Evolutionary conservation across 2,888 invertebrate genomes (phyloP).

Genomic region (Baronia brevicornis): DNA sequence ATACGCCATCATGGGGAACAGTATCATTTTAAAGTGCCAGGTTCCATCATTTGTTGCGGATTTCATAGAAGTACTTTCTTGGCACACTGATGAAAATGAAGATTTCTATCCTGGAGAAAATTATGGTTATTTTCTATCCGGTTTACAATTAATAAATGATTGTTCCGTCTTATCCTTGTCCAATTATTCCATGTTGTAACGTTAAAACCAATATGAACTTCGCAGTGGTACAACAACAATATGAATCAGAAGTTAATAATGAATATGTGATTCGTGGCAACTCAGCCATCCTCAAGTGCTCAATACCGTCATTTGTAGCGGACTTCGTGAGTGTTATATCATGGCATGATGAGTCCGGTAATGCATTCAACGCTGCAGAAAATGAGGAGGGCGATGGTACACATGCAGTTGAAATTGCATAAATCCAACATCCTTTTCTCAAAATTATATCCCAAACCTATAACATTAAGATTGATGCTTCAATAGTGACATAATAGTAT

Average conservation of each 20-base stretch:
- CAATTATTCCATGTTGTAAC: slow-evolving; percentile 4
- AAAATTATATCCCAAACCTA: slow-evolving; percentile 10
- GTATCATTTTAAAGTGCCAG: slow-evolving; percentile 87
- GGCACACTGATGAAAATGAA: slow-evolving; percentile 86
- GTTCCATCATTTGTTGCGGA: slow-evolving; percentile 91
- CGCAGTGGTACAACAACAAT: slow-evolving; percentile 91
- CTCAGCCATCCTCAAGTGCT: slow-evolving; percentile 91
- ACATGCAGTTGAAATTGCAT: slow-evolving; percentile 8
- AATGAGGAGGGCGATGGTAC: slow-evolving; percentile 56
- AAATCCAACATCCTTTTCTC: slow-evolving; percentile 13
- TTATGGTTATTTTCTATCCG: slow-evolving; percentile 65
- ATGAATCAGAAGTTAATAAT: slow-evolving; percentile 93
- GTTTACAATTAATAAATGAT: slow-evolving; percentile 13
- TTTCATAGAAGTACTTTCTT: slow-evolving; percentile 87
- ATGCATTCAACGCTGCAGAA: slow-evolving; percentile 53
- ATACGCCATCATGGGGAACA: slow-evolving; percentile 87
- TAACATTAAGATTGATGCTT: slow-evolving; percentile 29
- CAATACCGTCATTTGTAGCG: slow-evolving; percentile 93
- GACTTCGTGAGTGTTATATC: slow-evolving; percentile 92
- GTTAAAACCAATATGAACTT: slow-evolving; percentile 15
- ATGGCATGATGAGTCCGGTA: slow-evolving; percentile 88
- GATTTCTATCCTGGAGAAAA: slow-evolving; percentile 80
- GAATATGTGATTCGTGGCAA: slow-evolving; percentile 94
- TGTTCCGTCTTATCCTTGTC: slow-evolving; percentile 15
- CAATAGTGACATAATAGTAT: slow-evolving; percentile 93